Conservation (phyloP, 1,140 invertebrate genomes). For the Globodera rostochiensis region DNA sequence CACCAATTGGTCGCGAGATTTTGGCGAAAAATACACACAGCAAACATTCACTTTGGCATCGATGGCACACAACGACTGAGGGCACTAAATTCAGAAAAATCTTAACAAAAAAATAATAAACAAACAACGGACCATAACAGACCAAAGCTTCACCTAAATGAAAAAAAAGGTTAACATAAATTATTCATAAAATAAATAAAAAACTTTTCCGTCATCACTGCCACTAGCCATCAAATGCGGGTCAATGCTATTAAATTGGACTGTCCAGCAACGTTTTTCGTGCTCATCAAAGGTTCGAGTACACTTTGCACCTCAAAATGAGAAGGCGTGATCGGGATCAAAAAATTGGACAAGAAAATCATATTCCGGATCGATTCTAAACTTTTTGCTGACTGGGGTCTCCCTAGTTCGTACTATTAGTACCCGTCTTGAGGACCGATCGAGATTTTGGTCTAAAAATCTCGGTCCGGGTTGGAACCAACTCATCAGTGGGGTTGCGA, state of each 20-base stretch:
- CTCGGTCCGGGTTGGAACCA: too few species aligned
- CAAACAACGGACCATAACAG: constrained; percentile 71
- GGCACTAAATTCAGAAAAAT: constrained; percentile 66
- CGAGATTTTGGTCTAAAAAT: too few species aligned
- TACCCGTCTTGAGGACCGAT: too few species aligned
- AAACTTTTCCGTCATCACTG: constrained; percentile 83
- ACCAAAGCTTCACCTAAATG: constrained; percentile 83
- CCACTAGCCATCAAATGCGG: constrained; percentile 87
- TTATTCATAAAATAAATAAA: not conserved
- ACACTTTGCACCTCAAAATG: constrained; percentile 70
- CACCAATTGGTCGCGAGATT: constrained; percentile 75
- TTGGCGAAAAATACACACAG: constrained; percentile 92
- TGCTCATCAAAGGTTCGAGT: constrained; percentile 81
- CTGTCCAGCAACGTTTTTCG: constrained; percentile 93
- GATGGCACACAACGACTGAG: constrained; percentile 82
- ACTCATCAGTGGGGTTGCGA: too few species aligned
- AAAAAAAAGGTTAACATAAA: constrained; percentile 8
- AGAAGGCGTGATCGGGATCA: not conserved
- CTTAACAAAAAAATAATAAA: not conserved
- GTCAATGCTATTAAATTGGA: constrained; percentile 91
- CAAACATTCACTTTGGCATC: constrained; percentile 92
- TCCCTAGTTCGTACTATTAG: too few species aligned
- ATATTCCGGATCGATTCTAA: too few species aligned
- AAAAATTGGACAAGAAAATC: too few species aligned
- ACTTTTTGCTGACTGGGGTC: too few species aligned